phyloP scores from a whole-genome alignment of 2,113 vertebrate species.

The Thamnophis sirtalis region DNA sequence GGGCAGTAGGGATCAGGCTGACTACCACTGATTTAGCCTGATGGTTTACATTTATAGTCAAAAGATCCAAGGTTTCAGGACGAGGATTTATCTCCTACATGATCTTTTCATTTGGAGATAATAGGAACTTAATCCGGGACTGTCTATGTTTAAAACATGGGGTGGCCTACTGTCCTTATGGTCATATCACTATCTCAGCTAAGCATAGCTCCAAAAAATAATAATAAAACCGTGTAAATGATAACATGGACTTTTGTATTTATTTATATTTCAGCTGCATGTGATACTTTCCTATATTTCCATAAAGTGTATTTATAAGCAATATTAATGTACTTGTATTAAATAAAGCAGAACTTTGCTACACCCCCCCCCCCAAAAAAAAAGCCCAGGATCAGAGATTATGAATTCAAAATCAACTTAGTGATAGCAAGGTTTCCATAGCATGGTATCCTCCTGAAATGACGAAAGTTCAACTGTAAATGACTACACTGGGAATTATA shows the following conservation, averaged over 20 bases:
- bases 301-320: too few relatives aligned
- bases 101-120: not conserved
- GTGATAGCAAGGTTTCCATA: not conserved
- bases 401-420: not conserved
- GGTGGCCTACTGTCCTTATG: not conserved
- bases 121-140: not conserved
- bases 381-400: not conserved
- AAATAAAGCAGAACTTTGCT: not conserved
- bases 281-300: not conserved
- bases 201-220: not conserved
- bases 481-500: not conserved
- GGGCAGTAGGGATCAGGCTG: too few relatives aligned
- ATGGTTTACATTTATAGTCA: not conserved
- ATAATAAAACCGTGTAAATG: not conserved
- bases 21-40: not conserved
- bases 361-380: not conserved
- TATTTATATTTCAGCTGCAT: not conserved
- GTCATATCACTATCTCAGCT: not conserved
- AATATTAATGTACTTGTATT: not conserved
- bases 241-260: not conserved
- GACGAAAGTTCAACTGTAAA: not conserved
- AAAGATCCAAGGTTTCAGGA: not conserved
- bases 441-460: not conserved
- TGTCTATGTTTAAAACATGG: not conserved
- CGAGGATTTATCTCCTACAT: not conserved